Evolutionary conservation across 2,113 vertebrate species (phyloP).

Genomic region (Oreochromis niloticus): DNA sequence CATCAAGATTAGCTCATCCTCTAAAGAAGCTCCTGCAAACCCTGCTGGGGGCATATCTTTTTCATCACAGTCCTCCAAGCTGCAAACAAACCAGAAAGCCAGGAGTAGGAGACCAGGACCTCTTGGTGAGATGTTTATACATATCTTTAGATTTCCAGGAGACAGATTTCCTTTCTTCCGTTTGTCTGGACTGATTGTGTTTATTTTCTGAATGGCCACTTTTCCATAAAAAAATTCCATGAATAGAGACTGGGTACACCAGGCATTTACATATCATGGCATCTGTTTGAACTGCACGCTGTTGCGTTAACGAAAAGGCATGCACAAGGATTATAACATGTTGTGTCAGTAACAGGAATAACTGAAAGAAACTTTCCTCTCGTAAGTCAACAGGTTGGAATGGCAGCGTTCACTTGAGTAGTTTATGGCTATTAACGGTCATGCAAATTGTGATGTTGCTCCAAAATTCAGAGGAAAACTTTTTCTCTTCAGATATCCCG

Average conservation of each 20-base stretch:
- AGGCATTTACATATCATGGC: background rate
- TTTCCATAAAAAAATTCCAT: background rate
- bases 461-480: background rate
- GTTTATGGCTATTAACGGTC: background rate
- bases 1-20: slow-evolving; percentile 58
- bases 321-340: background rate
- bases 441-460: background rate
- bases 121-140: slow-evolving; percentile 67
- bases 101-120: slow-evolving; percentile 81
- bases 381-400: background rate
- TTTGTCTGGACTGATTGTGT: background rate
- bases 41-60: slow-evolving; percentile 72
- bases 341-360: background rate
- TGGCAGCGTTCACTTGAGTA: background rate
- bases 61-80: slow-evolving; percentile 80
- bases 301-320: background rate
- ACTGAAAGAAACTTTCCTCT: background rate
- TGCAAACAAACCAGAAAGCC: slow-evolving; percentile 84
- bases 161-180: background rate
- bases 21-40: slow-evolving; percentile 64
- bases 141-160: background rate
- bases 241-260: background rate
- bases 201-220: background rate
- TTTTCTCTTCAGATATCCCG: background rate
- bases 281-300: background rate